Conservation (phyloP, 2,113 vertebrate species). For the Macroglossus sobrinus region DNA sequence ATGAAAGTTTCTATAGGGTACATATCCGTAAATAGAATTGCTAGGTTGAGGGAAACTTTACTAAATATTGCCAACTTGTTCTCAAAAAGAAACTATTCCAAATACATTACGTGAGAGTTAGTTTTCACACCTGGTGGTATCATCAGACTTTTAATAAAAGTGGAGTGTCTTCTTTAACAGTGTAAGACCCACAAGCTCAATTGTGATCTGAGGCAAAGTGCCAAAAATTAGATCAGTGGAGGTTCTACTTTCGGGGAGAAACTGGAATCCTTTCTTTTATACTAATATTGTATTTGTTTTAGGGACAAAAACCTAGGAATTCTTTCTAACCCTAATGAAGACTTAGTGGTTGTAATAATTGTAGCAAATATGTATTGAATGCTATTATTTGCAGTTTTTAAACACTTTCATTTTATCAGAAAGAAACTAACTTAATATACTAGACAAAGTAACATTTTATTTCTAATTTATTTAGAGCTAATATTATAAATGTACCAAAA, state of each 20-base stretch:
- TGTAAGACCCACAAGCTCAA: neutral
- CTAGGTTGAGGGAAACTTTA: neutral
- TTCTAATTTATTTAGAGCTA: conserved; percentile 30
- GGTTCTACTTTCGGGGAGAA: neutral
- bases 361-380: neutral
- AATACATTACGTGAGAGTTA: neutral
- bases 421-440: conserved; percentile 9
- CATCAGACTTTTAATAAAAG: neutral
- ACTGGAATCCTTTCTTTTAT: neutral
- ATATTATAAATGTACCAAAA: neutral
- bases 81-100: neutral
- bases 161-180: neutral
- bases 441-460: neutral
- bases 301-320: neutral
- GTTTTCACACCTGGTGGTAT: neutral
- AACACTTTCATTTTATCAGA: neutral
- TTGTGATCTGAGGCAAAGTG: neutral
- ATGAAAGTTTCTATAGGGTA: neutral
- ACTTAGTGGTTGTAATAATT: neutral
- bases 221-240: neutral
- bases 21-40: neutral
- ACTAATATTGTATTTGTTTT: neutral
- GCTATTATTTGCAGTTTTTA: neutral
- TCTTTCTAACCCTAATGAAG: neutral
- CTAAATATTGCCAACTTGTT: neutral